Percentiles rank a stretch among this genome's conserved stretches.
Evolutionary conservation across 2,113 vertebrate genomes (phyloP).

Genomic region (Aegithalos caudatus): DNA sequence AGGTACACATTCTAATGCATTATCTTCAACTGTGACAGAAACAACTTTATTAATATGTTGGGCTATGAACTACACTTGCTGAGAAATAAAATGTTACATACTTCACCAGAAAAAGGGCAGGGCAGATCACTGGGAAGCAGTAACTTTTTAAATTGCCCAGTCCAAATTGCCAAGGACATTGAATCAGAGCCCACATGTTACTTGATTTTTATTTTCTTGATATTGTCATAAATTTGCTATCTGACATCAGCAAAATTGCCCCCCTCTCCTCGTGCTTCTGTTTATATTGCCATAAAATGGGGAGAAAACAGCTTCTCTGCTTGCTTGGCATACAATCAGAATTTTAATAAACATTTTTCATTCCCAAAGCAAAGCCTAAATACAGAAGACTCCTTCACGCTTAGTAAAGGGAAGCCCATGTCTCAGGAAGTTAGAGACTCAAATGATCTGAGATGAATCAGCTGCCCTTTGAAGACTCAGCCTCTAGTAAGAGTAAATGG

Average conservation of each 20-base stretch:
- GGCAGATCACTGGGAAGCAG: neutral
- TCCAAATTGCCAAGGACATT: neutral
- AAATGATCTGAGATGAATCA: neutral
- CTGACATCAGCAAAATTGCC: neutral
- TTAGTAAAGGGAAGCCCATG: neutral
- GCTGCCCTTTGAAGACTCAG: slow-evolving; percentile 23
- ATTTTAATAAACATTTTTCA: neutral
- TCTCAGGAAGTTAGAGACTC: neutral
- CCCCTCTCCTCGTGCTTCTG: neutral
- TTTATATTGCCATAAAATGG: neutral
- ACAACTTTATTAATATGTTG: neutral
- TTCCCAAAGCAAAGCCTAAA: neutral
- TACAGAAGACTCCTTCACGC: neutral
- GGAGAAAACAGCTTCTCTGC: neutral
- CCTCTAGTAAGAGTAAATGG: slow-evolving; percentile 33
- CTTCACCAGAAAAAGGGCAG: neutral
- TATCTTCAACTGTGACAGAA: neutral
- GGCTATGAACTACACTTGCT: neutral
- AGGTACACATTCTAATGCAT: neutral
- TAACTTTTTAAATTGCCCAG: neutral
- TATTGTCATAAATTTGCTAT: neutral
- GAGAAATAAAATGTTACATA: neutral
- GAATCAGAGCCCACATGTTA: neutral
- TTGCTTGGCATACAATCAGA: neutral
- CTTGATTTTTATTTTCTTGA: neutral